Conservation (phyloP, 2,888 invertebrate species). For the Atrina japonica region DNA sequence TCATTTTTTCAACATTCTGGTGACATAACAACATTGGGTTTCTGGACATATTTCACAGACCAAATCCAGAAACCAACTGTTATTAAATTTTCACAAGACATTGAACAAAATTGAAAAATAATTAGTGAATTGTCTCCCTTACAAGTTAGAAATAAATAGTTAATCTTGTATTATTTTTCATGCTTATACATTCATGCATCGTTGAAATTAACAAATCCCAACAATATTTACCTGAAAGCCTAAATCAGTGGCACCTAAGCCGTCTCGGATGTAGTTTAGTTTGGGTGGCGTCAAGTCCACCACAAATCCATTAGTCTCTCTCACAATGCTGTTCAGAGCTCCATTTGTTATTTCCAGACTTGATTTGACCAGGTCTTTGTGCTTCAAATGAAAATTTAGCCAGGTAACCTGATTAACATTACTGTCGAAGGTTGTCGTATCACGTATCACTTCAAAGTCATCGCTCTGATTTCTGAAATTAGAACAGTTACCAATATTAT, state of each 20-base stretch:
- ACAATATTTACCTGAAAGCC: conserved; percentile 59
- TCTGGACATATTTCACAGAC: no score
- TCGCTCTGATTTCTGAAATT: conserved; percentile 34
- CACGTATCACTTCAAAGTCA: conserved; percentile 44
- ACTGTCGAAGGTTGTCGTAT: conserved; percentile 48
- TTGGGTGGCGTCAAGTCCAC: conserved; percentile 66
- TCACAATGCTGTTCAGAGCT: conserved; percentile 53
- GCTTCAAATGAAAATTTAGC: conserved; percentile 61
- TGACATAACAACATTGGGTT: no score
- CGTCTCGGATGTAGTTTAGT: conserved; percentile 56
- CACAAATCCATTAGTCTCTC: conserved; percentile 54
- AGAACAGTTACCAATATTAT: no score
- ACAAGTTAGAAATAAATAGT: no score
- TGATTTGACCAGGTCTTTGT: conserved; percentile 57
- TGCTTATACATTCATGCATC: no score
- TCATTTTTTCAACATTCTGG: no score
- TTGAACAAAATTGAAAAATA: no score
- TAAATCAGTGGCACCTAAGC: conserved; percentile 45
- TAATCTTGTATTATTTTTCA: no score
- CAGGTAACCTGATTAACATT: conserved; percentile 50
- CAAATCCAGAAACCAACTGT: no score
- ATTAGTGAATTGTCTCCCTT: no score
- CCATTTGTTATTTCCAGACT: conserved; percentile 58
- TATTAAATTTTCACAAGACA: no score
- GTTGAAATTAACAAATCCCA: no score